Evolutionary conservation across 2,113 vertebrate genomes (phyloP).

Genomic region (Muntiacus reevesi): DNA sequence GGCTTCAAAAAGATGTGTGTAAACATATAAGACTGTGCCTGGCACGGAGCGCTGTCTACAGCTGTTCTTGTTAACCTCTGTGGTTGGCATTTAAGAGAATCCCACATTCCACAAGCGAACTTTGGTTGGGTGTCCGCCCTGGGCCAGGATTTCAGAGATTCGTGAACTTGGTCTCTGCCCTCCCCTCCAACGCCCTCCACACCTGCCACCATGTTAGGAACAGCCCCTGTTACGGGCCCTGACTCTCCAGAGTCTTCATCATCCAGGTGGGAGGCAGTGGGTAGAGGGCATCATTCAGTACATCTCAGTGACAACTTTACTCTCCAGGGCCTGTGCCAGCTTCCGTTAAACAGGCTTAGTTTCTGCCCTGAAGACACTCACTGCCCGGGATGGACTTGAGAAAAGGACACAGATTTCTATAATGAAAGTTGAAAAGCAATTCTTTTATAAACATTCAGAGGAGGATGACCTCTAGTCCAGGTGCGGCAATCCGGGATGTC

Average conservation of each 20-base stretch:
- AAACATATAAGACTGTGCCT: not conserved
- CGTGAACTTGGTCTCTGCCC: not conserved
- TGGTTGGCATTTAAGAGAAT: not conserved
- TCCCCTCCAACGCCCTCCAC: not conserved
- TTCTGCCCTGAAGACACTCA: not conserved
- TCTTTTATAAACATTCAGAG: not conserved
- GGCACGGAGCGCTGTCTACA: rapidly evolving
- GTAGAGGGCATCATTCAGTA: not conserved
- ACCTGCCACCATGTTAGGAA: not conserved
- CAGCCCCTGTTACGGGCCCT: not conserved
- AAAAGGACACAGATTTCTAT: not conserved
- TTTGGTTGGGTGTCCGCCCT: not conserved
- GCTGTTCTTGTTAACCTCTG: not conserved
- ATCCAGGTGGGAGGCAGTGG: not conserved
- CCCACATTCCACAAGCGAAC: not conserved
- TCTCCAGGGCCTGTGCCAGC: not conserved
- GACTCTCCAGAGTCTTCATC: not conserved
- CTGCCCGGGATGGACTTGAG: not conserved
- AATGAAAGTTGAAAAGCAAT: not conserved
- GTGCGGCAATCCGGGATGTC: not conserved
- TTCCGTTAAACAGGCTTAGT: not conserved
- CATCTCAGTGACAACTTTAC: too few relatives aligned
- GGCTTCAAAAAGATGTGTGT: not conserved
- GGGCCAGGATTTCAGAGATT: not conserved
- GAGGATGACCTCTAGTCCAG: not conserved